phyloP scores from a whole-genome alignment of 2,888 invertebrate species.

The Lysandra bellargus region DNA sequence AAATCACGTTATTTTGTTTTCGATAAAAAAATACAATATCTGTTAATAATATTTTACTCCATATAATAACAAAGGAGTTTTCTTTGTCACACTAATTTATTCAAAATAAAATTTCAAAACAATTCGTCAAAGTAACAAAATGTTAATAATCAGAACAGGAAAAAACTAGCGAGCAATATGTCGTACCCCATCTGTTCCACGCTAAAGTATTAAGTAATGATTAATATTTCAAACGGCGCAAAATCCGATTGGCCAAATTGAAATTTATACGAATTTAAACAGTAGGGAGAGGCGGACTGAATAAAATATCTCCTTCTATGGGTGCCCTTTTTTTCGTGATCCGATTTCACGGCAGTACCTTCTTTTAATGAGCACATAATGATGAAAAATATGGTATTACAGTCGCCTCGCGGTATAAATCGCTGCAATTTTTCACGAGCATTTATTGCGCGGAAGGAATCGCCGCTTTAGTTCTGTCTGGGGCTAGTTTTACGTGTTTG shows the following conservation, averaged over 20 bases:
- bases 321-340: conserved; percentile 41
- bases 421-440: conserved; percentile 53
- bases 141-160: neutral
- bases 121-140: neutral
- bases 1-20: too few species aligned
- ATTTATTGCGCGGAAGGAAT: conserved; percentile 54
- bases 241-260: conserved; percentile 41
- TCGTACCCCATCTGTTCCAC: conserved; percentile 22
- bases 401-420: conserved; percentile 54
- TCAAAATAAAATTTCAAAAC: neutral
- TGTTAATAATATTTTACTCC: too few species aligned
- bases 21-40: too few species aligned
- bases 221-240: conserved; percentile 41
- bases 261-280: conserved; percentile 42
- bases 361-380: conserved; percentile 75
- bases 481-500: neutral
- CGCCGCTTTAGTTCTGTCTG: conserved; percentile 40
- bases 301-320: conserved; percentile 45
- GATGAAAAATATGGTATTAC: conserved; percentile 63
- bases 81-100: neutral
- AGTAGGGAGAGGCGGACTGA: conserved; percentile 41
- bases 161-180: neutral
- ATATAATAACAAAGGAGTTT: too few species aligned
- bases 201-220: conserved; percentile 33
- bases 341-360: conserved; percentile 52